These are phyloP conservation scores for Synergus japonicus DNA, from an alignment of 2,888 invertebrate genomes.

Conservation along the genomic window DNA sequence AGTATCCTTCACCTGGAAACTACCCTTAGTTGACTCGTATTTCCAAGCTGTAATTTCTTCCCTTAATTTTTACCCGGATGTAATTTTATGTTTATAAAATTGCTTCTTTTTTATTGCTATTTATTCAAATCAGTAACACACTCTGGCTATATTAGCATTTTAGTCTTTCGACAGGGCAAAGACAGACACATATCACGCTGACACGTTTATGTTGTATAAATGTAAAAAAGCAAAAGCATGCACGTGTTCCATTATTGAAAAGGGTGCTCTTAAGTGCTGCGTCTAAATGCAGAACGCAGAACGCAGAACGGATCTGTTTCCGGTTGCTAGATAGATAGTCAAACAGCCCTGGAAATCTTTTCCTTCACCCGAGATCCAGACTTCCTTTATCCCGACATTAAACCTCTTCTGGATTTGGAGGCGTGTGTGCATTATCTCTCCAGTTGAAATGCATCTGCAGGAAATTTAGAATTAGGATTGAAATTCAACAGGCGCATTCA, in stretches of 20 bases:
- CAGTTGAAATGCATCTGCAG: neutral
- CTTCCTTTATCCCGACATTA: neutral
- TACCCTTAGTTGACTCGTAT: slow-evolving; percentile 8
- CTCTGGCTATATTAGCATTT: slow-evolving; percentile 14
- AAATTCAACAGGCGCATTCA: neutral
- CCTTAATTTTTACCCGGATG: neutral
- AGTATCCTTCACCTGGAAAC: slow-evolving; percentile 27
- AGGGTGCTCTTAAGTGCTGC: slow-evolving; percentile 33
- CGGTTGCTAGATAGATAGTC: slow-evolving; percentile 23
- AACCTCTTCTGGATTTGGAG: neutral
- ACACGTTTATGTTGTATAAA: slow-evolving; percentile 34
- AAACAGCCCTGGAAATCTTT: slow-evolving; percentile 29
- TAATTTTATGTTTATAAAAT: neutral
- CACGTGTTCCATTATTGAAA: slow-evolving; percentile 37
- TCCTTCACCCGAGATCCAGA: neutral
- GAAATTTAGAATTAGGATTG: neutral
- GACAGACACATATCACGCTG: neutral
- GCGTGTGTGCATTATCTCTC: neutral
- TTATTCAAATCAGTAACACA: slow-evolving; percentile 9
- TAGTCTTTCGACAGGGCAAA: neutral
- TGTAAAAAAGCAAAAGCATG: slow-evolving; percentile 35
- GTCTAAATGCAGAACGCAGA: slow-evolving; percentile 41
- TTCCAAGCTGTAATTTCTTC: neutral
- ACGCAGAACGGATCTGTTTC: slow-evolving; percentile 31
- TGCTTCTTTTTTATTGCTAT: neutral